Evolutionary conservation across 2,797 vertebrate species (phyloP).

Genomic region (Poeciliopsis paucimaculata): DNA sequence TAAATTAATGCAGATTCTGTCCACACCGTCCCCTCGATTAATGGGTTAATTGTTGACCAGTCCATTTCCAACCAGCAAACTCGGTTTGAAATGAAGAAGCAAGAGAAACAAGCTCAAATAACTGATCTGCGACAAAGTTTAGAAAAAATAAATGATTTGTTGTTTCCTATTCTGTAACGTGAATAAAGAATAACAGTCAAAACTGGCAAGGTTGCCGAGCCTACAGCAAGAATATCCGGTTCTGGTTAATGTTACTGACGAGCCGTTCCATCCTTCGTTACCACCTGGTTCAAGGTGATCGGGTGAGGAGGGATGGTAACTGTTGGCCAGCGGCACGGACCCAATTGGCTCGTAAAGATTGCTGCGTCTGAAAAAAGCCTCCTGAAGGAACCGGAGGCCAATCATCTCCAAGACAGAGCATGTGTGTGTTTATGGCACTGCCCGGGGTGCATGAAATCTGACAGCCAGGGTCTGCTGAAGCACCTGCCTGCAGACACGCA

Average conservation of each 20-base stretch:
- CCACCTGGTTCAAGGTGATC: conserved; percentile 7
- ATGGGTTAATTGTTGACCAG: no score
- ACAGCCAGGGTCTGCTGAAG: conserved; percentile 69
- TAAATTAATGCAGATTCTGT: no score
- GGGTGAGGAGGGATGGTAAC: conserved; percentile 39
- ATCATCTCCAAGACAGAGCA: conserved; percentile 46
- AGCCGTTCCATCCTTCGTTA: conserved; percentile 22
- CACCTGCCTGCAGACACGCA: conserved; percentile 56
- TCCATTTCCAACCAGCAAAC: neutral
- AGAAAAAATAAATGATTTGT: neutral
- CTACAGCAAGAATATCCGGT: neutral
- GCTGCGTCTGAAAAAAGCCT: conserved; percentile 43
- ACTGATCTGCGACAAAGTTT: neutral
- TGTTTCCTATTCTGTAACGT: neutral
- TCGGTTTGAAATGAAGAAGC: neutral
- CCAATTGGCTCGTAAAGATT: conserved; percentile 50
- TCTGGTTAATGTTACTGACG: conserved; percentile 1
- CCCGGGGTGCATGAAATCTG: conserved; percentile 75
- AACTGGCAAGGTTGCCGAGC: neutral
- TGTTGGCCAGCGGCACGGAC: conserved; percentile 29
- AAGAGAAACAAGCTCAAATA: neutral
- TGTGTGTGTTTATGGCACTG: conserved; percentile 43
- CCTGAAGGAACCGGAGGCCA: conserved; percentile 41
- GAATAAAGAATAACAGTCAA: neutral
- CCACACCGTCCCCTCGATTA: no score